Base-by-base conservation (phyloP, 2,888 invertebrate genomes). In the Limnephilus lunatus region DNA sequence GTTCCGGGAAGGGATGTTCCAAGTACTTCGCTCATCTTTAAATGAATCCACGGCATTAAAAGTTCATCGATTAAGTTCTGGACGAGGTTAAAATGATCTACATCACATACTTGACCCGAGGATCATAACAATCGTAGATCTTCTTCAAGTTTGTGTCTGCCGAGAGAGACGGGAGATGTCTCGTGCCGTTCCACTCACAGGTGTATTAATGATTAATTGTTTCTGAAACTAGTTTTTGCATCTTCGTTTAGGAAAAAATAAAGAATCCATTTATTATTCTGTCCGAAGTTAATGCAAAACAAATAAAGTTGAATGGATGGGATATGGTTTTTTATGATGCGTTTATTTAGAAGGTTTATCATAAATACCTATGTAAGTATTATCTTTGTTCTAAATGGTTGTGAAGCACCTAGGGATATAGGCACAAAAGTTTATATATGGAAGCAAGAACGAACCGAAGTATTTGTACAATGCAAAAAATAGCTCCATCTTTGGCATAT, bases 81-180 rank as follows among this genome's bases (percentile, higher is more conserved):
- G 2, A 11, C 9, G 53, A 88, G 68, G 68, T 68, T 48, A 68
- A 30, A 53, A 92, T 93, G 93, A 93, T 93, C 93, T 93, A 93
- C 92, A 93, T 93, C 87, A 83, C 82, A 85, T 44, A 90, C 86
- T 90, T 93, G 93, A 93, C 93, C 93, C 90, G 85, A 14, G 85
- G 93, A 92, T 93, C 93, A 92, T 53, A 80, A 39, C 93, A 53
- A 90, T 90, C 93, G 93, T 93, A 91, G 93, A 93, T 93, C 93
- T 93, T 93, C 92, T 89, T 92, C 92, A 92, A 53, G 91, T 86
- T 81, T 82, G 93, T 81, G 90, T 82, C 48, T 89, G 90, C 91
- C 86, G 92, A 93, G 92, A 91, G 90, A 91, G 81, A 30, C 35
- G 90, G 85, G 19, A 30, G 32, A 92, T 92, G 92, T 85, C 90